Evolutionary conservation across 2,797 vertebrate genomes (phyloP).

Genomic region (Diplodus sargus): DNA sequence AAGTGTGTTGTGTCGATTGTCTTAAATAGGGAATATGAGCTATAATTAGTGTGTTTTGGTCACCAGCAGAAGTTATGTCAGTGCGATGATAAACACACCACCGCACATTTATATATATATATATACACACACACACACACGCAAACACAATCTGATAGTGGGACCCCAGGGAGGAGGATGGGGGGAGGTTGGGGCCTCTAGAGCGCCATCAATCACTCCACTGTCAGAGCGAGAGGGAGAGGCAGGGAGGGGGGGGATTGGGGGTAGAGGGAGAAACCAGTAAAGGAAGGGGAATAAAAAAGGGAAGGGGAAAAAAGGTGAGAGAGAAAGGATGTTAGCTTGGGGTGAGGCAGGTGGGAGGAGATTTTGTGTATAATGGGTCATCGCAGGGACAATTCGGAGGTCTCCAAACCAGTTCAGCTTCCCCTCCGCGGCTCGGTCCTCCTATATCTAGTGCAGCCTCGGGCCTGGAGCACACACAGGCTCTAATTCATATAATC

Average conservation of each 20-base stretch:
- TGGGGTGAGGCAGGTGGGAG: constrained; percentile 50
- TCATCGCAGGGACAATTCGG: constrained; percentile 74
- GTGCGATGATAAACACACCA: constrained; percentile 36
- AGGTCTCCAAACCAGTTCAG: constrained; percentile 68
- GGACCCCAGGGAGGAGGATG: constrained; percentile 77
- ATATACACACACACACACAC: constrained; percentile 31
- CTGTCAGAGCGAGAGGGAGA: constrained; percentile 72
- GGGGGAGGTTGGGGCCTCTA: constrained; percentile 78
- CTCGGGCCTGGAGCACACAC: constrained; percentile 69
- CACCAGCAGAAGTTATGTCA: constrained; percentile 45
- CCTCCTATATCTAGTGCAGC: constrained; percentile 69
- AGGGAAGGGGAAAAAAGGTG: constrained; percentile 47
- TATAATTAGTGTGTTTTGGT: constrained; percentile 24
- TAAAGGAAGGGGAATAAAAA: constrained; percentile 28
- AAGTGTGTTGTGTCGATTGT: not conserved
- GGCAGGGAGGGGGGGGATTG: constrained; percentile 42
- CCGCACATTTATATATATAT: constrained; percentile 37
- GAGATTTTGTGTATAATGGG: constrained; percentile 68
- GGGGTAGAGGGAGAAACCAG: constrained; percentile 52
- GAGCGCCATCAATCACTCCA: constrained; percentile 87
- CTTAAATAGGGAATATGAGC: not conserved
- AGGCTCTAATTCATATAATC: constrained; percentile 80
- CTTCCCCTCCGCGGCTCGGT: constrained; percentile 53
- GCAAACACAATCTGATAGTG: constrained; percentile 67
- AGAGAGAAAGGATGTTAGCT: constrained; percentile 51